phyloP scores from a whole-genome alignment of 2,797 vertebrate species.

The Premnoplex brunnescens region DNA sequence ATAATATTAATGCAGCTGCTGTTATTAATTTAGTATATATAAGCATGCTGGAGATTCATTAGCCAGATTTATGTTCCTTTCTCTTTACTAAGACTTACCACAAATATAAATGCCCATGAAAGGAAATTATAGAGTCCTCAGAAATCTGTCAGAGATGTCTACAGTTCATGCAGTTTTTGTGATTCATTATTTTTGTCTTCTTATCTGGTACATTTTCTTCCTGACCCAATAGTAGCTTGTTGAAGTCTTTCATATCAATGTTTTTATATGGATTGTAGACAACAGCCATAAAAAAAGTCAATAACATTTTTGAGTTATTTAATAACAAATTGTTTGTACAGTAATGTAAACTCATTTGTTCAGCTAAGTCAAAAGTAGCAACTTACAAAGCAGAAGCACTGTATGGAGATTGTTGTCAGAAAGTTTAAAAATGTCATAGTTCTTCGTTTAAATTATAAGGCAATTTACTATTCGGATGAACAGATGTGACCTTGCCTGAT shows the following conservation, averaged over 20 bases:
- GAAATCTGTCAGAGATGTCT: background rate
- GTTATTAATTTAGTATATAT: background rate
- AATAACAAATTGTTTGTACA: background rate
- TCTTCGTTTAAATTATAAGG: background rate
- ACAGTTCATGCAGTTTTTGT: background rate
- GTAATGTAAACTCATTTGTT: background rate
- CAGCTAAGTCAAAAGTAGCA: background rate
- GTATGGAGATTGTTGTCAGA: background rate
- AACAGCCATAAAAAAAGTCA: background rate
- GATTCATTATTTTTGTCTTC: background rate
- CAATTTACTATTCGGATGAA: background rate
- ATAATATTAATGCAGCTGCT: background rate
- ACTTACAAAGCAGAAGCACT: background rate
- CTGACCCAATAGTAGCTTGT: background rate
- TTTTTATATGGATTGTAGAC: background rate
- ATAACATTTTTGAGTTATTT: background rate
- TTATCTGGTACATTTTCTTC: background rate
- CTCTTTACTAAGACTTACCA: background rate
- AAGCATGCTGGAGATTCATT: background rate
- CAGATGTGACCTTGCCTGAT: background rate
- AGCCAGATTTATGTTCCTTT: background rate
- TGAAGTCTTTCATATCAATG: background rate
- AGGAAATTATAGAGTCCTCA: background rate
- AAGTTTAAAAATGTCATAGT: background rate
- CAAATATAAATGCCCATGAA: background rate